Evolutionary conservation across 2,113 vertebrate genomes (phyloP), one percentile per base, ranked within the genome.

Genomic region (Oncorhynchus mykiss): DNA sequence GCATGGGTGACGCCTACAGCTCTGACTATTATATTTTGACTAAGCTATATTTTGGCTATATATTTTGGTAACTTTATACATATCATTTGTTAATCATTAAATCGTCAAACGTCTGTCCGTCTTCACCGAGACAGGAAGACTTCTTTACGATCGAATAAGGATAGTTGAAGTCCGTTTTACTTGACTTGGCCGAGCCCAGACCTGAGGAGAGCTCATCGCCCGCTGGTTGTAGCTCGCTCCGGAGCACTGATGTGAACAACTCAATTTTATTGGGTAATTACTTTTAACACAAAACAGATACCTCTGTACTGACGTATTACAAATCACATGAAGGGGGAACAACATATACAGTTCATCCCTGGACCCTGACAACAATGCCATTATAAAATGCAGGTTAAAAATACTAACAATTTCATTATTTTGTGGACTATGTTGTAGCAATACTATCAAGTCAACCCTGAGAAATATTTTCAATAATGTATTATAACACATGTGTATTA

Each of bases 241-340:
- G 64, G 25, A 72, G 70, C 87, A 78, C 80, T 67, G 57, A 72
- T 70, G 59, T 57, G 59, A 57, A 71, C 34, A 70, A 34, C 81
- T 85, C 51, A 71, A 70, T 86, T 91, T 91, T 90, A 91, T 90
- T 78, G 82, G 82, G 84, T 89, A 92, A 92, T 92, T 89, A 91
- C 86, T 80, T 86, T 57, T 93, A 92, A 93, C 87, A 82, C 75
- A 91, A 92, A 92, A 84, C 92, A 93, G 91, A 91, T 78, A 82
- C 71, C 80, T 77, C 81, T 78, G 85, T 80, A 79, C 85, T 88
- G 86, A 88, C 87, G 85, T 85, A 86, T 89, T 88, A 86, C 85
- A 91, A 91, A 90, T 91, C 88, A 90, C 81, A 84, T 62, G 70
- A 75, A 82, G 84, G 73, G 72, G 68, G 71, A 83, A 69, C 80